A percentile compares a stretch with the other conserved stretches of the same genome.
These are phyloP conservation scores for Microctenopoma stevenorrisi DNA, from an alignment of 2,797 vertebrate genomes.

Conservation along the genomic window DNA sequence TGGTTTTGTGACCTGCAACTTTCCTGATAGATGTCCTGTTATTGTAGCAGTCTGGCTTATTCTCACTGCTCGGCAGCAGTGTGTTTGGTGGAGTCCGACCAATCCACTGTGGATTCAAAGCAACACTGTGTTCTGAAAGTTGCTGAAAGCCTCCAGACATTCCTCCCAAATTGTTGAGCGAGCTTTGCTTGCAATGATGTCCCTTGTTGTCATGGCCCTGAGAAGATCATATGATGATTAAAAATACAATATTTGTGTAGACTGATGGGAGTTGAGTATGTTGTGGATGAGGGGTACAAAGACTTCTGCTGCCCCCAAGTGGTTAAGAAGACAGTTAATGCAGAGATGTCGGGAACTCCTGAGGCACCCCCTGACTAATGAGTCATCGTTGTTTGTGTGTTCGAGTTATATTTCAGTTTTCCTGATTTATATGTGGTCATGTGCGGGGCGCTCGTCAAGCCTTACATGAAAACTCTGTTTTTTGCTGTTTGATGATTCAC, in stretches of 20 bases:
- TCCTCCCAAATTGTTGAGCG: constrained; percentile 25
- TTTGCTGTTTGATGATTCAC: constrained; percentile 23
- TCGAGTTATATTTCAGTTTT: background rate
- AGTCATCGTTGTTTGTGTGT: background rate
- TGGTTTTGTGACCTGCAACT: background rate
- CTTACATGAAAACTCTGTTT: background rate
- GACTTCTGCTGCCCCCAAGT: background rate
- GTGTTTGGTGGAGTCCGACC: constrained; percentile 38
- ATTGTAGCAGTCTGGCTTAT: constrained; percentile 31
- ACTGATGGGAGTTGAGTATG: constrained; percentile 28
- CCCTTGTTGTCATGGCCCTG: constrained; percentile 18
- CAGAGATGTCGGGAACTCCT: too few species aligned
- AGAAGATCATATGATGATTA: constrained; percentile 18
- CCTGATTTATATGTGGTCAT: constrained; percentile 17
- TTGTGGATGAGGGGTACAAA: too few species aligned
- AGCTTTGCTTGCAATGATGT: constrained; percentile 39
- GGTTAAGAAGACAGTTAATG: background rate
- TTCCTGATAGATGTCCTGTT: background rate
- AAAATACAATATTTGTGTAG: constrained; percentile 13
- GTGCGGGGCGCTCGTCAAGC: constrained; percentile 4
- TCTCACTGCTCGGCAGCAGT: constrained; percentile 29
- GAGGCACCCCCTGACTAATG: too few species aligned
- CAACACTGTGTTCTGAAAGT: constrained; percentile 34
- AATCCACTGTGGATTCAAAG: constrained; percentile 26
- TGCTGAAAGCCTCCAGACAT: constrained; percentile 33